Conservation (phyloP, 1,140 invertebrate genomes). For the Drosophila takahashii region DNA sequence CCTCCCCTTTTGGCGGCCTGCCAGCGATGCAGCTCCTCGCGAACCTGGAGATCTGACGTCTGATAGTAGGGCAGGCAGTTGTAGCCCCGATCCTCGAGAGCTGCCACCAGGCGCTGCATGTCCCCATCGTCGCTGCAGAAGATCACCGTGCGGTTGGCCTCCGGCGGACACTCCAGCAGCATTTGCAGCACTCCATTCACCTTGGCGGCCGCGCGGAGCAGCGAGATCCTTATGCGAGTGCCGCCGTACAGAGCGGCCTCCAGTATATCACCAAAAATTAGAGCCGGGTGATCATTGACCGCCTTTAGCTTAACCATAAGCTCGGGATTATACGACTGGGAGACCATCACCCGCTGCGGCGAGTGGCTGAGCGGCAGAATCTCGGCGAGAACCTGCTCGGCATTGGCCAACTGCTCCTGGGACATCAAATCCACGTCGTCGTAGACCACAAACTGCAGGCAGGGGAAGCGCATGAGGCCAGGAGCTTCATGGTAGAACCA, state of each 20-base stretch:
- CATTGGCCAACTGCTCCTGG: neutral
- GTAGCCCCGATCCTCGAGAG: constrained; percentile 8
- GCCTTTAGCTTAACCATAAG: constrained; percentile 12
- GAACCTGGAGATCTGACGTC: constrained; percentile 12
- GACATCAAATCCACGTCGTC: constrained; percentile 62
- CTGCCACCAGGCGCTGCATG: constrained; percentile 8
- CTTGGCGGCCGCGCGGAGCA: constrained; percentile 12
- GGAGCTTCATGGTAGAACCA: constrained; percentile 7
- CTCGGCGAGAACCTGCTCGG: neutral
- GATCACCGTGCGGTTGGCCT: constrained; percentile 38
- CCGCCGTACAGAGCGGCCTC: constrained; percentile 62
- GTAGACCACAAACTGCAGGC: constrained; percentile 37
- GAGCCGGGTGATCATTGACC: constrained; percentile 17
- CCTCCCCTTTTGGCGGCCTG: neutral
- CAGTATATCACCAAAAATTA: constrained; percentile 60
- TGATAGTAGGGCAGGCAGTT: constrained; percentile 58
- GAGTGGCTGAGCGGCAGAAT: neutral
- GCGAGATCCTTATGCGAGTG: constrained; percentile 5
- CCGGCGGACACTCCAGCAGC: constrained; percentile 39
- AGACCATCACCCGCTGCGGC: constrained; percentile 46
- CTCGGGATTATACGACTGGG: constrained; percentile 24
- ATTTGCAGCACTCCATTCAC: constrained; percentile 6
- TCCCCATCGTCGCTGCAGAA: constrained; percentile 43
- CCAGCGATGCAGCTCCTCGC: constrained; percentile 36
- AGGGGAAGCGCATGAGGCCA: neutral